phyloP scores from a whole-genome alignment of 2,113 vertebrate genomes.

The Ptychochromis oligacanthus region DNA sequence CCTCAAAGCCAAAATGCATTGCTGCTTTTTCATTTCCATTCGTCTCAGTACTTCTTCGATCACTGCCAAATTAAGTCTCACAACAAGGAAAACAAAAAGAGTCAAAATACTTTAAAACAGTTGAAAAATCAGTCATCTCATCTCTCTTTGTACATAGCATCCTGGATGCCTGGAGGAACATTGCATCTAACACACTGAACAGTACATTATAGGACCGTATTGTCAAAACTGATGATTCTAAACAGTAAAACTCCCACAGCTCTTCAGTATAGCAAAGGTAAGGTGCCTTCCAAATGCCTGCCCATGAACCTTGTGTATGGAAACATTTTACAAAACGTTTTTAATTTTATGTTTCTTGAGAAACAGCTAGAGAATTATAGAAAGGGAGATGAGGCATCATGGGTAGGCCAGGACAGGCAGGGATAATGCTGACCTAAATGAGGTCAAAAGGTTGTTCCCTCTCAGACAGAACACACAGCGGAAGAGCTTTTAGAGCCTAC shows the following conservation, averaged over 20 bases:
- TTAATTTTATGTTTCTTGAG: too few relatives aligned
- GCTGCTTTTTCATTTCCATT: constrained; percentile 19
- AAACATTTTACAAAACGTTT: too few relatives aligned
- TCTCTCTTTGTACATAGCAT: constrained; percentile 1
- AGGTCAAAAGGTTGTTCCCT: too few relatives aligned
- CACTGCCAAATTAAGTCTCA: constrained; percentile 48
- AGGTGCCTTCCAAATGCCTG: too few relatives aligned
- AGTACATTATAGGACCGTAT: constrained; percentile 36
- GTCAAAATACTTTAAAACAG: neutral
- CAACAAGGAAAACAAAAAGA: constrained; percentile 50
- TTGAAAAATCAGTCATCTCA: constrained; percentile 25
- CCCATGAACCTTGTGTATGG: too few relatives aligned
- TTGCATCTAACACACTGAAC: neutral
- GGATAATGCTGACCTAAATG: too few relatives aligned
- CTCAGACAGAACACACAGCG: too few relatives aligned
- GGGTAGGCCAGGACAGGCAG: too few relatives aligned
- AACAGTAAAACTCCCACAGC: neutral
- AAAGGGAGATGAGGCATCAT: too few relatives aligned
- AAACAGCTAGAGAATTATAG: too few relatives aligned
- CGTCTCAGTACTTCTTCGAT: constrained; percentile 37
- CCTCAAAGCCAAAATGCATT: constrained; percentile 21
- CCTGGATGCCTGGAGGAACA: constrained; percentile 9
- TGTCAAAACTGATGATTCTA: constrained; percentile 38
- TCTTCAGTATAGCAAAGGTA: neutral
- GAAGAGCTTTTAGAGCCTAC: too few relatives aligned